Conservation (phyloP, 2,113 vertebrate species). For the Mugil cephalus region DNA sequence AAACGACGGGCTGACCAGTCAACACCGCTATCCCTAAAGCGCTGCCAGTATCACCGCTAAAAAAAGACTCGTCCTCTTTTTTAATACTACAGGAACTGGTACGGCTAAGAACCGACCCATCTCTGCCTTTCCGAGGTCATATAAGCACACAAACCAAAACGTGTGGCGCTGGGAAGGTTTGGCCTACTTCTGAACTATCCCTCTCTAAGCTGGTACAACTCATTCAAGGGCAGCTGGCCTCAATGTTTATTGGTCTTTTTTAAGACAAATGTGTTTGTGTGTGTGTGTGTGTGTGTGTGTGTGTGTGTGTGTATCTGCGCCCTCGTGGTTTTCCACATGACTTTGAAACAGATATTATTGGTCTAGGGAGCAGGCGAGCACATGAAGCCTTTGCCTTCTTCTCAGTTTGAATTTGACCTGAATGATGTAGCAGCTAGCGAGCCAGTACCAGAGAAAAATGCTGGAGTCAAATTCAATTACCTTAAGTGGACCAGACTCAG, state of each 20-base stretch:
- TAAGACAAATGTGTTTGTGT: conserved; percentile 45
- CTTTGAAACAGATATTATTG: conserved; percentile 56
- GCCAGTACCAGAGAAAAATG: conserved; percentile 50
- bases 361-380: conserved; percentile 27
- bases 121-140: conserved; percentile 44
- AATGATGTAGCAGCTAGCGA: conserved; percentile 39
- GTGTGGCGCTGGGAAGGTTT: conserved; percentile 60
- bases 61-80: conserved; percentile 5
- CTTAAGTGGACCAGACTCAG: conserved; percentile 68
- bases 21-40: not conserved
- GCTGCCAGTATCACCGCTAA: not conserved
- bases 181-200: conserved; percentile 60
- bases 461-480: conserved; percentile 81
- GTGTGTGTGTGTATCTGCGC: conserved; percentile 30
- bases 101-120: conserved; percentile 21
- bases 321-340: conserved; percentile 38
- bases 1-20: not conserved
- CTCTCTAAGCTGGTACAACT: conserved; percentile 52
- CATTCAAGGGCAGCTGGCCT: conserved; percentile 59
- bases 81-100: not conserved
- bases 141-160: conserved; percentile 43
- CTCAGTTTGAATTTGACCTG: conserved; percentile 48
- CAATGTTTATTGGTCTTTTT: conserved; percentile 58
- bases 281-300: conserved; percentile 11
- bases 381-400: conserved; percentile 34